These are phyloP conservation scores for Drosophila kokeensis DNA, from an alignment of 2,888 invertebrate species.

Conservation along the genomic window DNA sequence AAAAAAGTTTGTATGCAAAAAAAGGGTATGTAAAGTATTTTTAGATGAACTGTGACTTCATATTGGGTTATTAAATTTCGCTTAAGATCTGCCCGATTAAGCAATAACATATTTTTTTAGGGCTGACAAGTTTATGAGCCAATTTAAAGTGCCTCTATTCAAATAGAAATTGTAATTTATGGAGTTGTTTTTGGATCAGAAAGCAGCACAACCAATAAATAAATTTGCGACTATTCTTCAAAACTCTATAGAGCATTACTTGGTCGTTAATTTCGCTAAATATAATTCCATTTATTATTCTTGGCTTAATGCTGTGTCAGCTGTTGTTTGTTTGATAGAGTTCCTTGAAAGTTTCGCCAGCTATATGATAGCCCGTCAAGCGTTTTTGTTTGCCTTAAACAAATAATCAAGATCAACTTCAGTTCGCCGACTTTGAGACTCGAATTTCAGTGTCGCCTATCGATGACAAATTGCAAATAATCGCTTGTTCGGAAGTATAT, in stretches of 20 bases:
- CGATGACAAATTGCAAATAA: conserved; percentile 74
- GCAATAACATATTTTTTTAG: background rate
- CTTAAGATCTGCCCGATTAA: conserved; percentile 8
- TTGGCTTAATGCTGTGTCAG: conserved; percentile 52
- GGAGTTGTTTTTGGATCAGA: background rate
- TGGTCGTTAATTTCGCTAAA: background rate
- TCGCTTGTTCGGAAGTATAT: conserved; percentile 40
- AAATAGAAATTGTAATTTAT: background rate
- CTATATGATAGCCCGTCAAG: conserved; percentile 37
- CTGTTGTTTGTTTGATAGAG: conserved; percentile 38
- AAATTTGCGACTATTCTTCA: background rate
- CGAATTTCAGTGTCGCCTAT: conserved; percentile 51
- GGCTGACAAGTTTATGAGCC: background rate
- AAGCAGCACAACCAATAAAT: background rate
- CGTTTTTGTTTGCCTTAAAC: conserved; percentile 26
- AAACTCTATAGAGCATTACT: conserved; percentile 20
- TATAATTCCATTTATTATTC: conserved; percentile 21
- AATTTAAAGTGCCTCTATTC: background rate
- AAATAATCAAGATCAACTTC: conserved; percentile 53
- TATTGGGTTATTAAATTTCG: conserved; percentile 16
- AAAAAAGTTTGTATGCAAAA: conserved; percentile 15
- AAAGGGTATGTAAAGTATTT: conserved; percentile 29
- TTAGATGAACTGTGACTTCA: conserved; percentile 26
- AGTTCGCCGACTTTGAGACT: conserved; percentile 45
- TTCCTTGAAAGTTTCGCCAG: conserved; percentile 49